phyloP scores from a whole-genome alignment of 2,113 vertebrate genomes.

The Corvus cornix region DNA sequence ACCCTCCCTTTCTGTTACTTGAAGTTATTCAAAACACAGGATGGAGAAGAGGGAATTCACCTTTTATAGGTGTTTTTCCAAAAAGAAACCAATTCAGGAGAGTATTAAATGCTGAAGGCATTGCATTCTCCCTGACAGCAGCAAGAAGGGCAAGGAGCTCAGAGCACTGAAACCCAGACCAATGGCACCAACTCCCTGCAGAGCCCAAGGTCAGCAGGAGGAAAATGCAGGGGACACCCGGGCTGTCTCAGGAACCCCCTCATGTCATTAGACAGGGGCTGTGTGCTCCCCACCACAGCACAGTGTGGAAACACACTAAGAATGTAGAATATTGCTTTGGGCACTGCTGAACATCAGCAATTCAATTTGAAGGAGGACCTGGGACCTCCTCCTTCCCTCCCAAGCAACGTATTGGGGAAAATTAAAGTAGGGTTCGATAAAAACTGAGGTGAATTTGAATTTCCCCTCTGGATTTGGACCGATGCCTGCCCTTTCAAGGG shows the following conservation, averaged over 20 bases:
- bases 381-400: not conserved
- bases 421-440: not conserved
- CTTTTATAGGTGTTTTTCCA: not conserved
- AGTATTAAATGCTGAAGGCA: not conserved
- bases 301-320: fast-evolving
- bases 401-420: not conserved
- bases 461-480: not conserved
- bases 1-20: not conserved
- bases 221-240: not conserved
- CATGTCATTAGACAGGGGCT: not conserved
- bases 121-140: not conserved
- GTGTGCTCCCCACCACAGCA: not conserved
- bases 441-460: not conserved
- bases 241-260: not conserved
- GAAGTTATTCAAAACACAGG: not conserved
- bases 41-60: fast-evolving
- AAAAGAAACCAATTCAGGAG: not conserved
- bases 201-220: not conserved
- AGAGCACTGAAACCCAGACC: not conserved
- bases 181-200: not conserved
- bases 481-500: not conserved
- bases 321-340: not conserved
- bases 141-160: not conserved
- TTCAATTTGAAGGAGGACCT: not conserved
- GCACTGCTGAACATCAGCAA: fast-evolving